Conservation (phyloP, 2,888 invertebrate genomes). For the Meliscaeva auricollis region DNA sequence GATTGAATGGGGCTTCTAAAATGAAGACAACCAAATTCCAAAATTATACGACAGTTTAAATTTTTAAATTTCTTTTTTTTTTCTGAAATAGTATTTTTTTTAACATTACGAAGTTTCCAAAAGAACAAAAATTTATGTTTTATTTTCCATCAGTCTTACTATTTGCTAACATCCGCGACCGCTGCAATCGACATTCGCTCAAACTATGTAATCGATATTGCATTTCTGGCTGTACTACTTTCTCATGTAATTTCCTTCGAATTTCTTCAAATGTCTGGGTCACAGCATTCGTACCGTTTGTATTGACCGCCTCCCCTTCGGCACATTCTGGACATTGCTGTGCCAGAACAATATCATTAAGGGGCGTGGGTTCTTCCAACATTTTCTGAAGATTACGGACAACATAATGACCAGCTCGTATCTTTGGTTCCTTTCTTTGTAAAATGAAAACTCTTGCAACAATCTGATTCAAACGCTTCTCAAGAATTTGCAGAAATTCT, state of each 20-base stretch:
- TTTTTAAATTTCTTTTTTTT: no score
- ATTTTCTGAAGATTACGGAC: slow-evolving; percentile 81
- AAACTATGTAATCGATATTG: slow-evolving; percentile 83
- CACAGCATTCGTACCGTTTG: slow-evolving; percentile 81
- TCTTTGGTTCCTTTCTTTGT: slow-evolving; percentile 79
- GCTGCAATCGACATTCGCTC: slow-evolving; percentile 82
- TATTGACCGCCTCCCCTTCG: slow-evolving; percentile 83
- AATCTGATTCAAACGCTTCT: slow-evolving; percentile 85
- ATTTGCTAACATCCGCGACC: slow-evolving; percentile 81
- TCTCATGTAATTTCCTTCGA: slow-evolving; percentile 81
- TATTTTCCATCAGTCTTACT: slow-evolving; percentile 77
- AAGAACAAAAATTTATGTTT: background rate
- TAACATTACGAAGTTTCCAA: no score
- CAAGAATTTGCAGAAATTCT: slow-evolving; percentile 85
- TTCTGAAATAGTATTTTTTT: no score
- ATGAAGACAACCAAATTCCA: no score
- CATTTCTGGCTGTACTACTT: slow-evolving; percentile 83
- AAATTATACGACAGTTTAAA: no score
- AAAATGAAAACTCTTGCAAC: slow-evolving; percentile 85
- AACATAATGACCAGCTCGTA: slow-evolving; percentile 79
- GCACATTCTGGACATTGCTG: slow-evolving; percentile 84
- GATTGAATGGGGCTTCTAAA: no score
- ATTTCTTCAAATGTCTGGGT: slow-evolving; percentile 78
- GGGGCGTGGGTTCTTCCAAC: slow-evolving; percentile 83
- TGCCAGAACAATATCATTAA: slow-evolving; percentile 84